Base-by-base conservation (phyloP, 2,888 invertebrate species). In the Lamellibrachia columna region DNA sequence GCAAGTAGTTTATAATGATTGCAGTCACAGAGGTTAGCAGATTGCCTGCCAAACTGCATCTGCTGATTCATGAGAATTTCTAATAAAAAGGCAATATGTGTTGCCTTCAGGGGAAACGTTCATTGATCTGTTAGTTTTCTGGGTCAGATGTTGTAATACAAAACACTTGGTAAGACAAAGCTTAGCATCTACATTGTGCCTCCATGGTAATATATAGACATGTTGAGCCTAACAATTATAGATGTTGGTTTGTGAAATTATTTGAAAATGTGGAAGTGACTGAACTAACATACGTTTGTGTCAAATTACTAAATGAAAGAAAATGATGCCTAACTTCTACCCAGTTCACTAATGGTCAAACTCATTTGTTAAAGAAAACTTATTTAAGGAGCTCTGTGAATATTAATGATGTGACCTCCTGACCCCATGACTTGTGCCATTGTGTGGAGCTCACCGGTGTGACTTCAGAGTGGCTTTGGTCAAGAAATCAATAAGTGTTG, bases 41-140 rank as follows among this genome's bases (percentile, higher is more conserved):
- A 75, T 75, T 75, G 75, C 22, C 22, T 22, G 75, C 75, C 75
- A 75, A 6, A 58, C 3, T 75, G 2, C 22, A 22, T 1, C 75
- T 75, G 75, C 75, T 75, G 22, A 75, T 75, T 75, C 75, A 75
- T 75, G 75, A 75, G 22, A 75, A 75, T 75, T 75, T 75, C 75
- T 0, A n/a, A 75, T 75, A 75, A 75, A 75, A 75, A 75, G n/a
- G 15, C 75, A 75, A 22, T 75, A 75, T 75, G 3, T 75, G 75
- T 75, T 75, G 22, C 75, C 60, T 75, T 75, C 75, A 22, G 75
- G 75, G 75, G 15, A 75, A 75, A 75, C 22, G 75, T 22, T 75
- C 75, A 75, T 75, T 75, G 75, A 75, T 75, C 75, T 75, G 75
- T 75, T 75, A 6, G 75, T 11, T 22, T 75, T 15, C 15, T 75